Evolutionary conservation across 2,113 vertebrate genomes (phyloP).

Genomic region (Macroglossus sobrinus): DNA sequence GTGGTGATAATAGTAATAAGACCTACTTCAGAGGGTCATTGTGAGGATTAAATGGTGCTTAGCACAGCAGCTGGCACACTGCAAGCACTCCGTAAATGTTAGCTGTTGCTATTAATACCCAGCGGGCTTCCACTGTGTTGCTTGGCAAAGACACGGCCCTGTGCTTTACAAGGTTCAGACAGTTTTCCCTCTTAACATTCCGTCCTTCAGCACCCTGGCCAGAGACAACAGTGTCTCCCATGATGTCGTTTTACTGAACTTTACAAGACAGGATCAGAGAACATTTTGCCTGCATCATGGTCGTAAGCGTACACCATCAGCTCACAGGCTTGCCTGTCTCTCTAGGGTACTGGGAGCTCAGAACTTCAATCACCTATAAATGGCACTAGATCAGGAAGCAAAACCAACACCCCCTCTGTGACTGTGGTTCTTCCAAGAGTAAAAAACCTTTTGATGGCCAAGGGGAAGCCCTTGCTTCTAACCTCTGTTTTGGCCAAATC

Average conservation of each 20-base stretch:
- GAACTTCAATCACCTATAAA: constrained; percentile 53
- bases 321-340: background rate
- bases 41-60: constrained; percentile 64
- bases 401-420: constrained; percentile 17
- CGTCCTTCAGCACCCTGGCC: constrained; percentile 63
- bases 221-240: background rate
- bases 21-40: constrained; percentile 53
- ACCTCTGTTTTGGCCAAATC: constrained; percentile 35
- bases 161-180: background rate
- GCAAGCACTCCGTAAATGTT: constrained; percentile 54
- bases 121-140: background rate
- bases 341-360: background rate
- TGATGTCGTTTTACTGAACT: background rate
- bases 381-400: constrained; percentile 55
- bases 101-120: constrained; percentile 61
- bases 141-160: constrained; percentile 27
- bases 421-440: constrained; percentile 29
- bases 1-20: constrained; percentile 27
- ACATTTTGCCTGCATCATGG: background rate
- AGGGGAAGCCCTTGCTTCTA: constrained; percentile 9
- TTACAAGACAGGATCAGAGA: constrained; percentile 33
- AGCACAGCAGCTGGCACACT: constrained; percentile 54
- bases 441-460: constrained; percentile 17
- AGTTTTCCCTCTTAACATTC: background rate
- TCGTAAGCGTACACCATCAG: background rate